phyloP scores from a whole-genome alignment of 1,140 invertebrate species.

The Apis laboriosa region DNA sequence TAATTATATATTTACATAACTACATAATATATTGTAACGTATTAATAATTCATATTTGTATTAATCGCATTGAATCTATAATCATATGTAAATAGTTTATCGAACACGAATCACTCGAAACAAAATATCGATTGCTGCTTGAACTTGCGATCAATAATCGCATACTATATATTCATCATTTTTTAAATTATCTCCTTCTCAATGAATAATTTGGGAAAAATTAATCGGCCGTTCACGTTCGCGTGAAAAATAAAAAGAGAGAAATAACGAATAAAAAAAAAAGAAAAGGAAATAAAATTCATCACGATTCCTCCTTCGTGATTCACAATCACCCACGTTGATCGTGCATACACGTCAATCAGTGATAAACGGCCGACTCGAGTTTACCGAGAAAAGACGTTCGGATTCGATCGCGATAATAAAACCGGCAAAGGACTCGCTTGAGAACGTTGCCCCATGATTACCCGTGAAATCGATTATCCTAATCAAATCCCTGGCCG shows the following conservation, averaged over 20 bases:
- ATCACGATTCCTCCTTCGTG: not conserved
- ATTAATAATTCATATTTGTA: no score
- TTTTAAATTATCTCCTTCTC: not conserved
- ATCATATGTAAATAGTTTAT: no score
- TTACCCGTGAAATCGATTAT: slow-evolving; percentile 45
- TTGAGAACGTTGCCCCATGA: not conserved
- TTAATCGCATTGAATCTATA: no score
- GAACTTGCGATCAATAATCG: no score
- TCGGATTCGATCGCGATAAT: slow-evolving; percentile 15
- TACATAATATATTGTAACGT: no score
- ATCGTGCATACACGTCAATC: not conserved
- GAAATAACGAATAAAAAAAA: not conserved
- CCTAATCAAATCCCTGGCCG: slow-evolving; percentile 41
- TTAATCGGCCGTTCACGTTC: not conserved
- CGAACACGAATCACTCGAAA: no score
- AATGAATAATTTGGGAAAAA: not conserved
- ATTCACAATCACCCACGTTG: not conserved
- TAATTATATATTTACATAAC: no score
- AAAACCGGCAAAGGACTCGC: not conserved
- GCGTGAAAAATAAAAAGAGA: not conserved
- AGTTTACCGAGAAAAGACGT: not conserved
- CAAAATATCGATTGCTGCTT: no score
- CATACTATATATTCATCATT: no score
- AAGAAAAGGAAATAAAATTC: not conserved
- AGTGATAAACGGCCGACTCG: not conserved